Evolutionary conservation across 1,140 invertebrate species (phyloP).

Genomic region (Streblospio benedicti): DNA sequence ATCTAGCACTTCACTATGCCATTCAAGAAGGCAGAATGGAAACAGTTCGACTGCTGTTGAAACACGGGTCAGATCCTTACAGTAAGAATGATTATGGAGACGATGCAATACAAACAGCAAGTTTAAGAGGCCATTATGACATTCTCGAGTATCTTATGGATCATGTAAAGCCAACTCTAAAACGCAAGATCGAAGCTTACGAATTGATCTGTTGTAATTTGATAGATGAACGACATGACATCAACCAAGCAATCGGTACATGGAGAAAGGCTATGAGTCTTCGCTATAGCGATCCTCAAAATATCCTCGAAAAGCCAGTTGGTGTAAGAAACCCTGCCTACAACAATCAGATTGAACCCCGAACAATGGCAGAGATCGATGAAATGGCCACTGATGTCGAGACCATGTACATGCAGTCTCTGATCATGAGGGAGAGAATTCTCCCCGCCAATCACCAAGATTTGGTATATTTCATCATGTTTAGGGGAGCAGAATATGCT

Average conservation of each 20-base stretch:
- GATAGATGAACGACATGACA: conserved; percentile 69
- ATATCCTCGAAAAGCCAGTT: too few species aligned
- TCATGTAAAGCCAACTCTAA: conserved; percentile 56
- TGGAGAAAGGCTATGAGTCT: conserved; percentile 2
- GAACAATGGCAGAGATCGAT: conserved; percentile 48
- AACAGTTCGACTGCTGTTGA: conserved; percentile 70
- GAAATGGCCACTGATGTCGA: conserved; percentile 66
- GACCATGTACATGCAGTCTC: conserved; percentile 68
- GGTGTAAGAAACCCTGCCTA: too few species aligned
- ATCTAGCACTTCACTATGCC: conserved; percentile 86
- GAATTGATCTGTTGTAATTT: conserved; percentile 76
- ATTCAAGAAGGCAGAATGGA: conserved; percentile 79
- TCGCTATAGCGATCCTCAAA: too few species aligned
- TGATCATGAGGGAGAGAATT: conserved; percentile 73
- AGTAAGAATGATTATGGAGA: conserved; percentile 68
- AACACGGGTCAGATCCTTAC: conserved; percentile 69
- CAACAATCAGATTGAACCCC: not conserved
- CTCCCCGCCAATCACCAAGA: conserved; percentile 73
- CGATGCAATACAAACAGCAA: conserved; percentile 81
- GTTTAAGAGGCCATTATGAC: conserved; percentile 70
- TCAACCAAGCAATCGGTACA: conserved; percentile 54
- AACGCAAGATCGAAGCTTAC: conserved; percentile 68
- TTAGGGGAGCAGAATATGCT: conserved; percentile 73
- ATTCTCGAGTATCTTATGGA: conserved; percentile 69
- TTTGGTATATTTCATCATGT: conserved; percentile 65